Evolutionary conservation across 1,140 invertebrate species (phyloP).

Genomic region (Lepidurus couesii): DNA sequence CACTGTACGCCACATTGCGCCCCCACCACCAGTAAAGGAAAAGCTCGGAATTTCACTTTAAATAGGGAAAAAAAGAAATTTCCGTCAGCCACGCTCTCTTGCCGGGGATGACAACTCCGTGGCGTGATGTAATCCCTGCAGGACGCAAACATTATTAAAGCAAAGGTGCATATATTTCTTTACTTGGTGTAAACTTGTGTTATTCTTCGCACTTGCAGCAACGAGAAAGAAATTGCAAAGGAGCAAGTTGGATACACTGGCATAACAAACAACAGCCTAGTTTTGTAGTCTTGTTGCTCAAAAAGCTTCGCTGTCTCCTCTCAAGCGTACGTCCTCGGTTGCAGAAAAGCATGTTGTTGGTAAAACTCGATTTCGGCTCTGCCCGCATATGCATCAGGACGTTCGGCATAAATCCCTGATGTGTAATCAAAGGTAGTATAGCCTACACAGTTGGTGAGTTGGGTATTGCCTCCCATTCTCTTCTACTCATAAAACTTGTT

Average conservation of each 20-base stretch:
- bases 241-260: not conserved
- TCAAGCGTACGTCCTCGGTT: not conserved
- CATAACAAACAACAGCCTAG: not conserved
- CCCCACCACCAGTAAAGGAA: not conserved
- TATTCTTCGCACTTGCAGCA: too few species aligned
- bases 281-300: not conserved
- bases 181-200: too few species aligned
- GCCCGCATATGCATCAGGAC: not conserved
- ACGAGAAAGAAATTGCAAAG: too few species aligned
- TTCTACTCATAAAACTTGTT: not conserved
- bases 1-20: conserved; percentile 12
- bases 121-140: not conserved
- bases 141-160: too few species aligned
- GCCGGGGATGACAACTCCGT: not conserved
- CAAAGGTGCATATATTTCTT: too few species aligned
- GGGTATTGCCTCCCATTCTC: not conserved
- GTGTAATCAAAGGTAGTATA: not conserved
- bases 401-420: not conserved
- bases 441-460: not conserved
- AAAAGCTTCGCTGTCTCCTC: not conserved
- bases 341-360: not conserved
- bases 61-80: not conserved
- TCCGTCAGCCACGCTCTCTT: not conserved
- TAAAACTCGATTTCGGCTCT: not conserved
- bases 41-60: not conserved